Percentiles rank a stretch among this genome's conserved stretches.
These are phyloP conservation scores for Pachypanchax playfairii DNA, from an alignment of 2,113 vertebrate genomes.

Conservation along the genomic window DNA sequence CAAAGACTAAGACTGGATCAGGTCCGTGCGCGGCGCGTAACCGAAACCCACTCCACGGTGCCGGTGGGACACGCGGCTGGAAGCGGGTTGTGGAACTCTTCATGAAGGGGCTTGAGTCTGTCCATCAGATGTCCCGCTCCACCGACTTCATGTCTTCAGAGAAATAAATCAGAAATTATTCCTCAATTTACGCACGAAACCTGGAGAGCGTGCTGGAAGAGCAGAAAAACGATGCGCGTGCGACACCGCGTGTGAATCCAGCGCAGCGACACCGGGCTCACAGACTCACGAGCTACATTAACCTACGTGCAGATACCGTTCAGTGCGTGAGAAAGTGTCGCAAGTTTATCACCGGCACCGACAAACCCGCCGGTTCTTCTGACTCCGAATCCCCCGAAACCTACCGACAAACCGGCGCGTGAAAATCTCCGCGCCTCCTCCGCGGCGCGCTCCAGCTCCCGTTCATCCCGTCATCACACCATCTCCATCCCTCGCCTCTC, in stretches of 20 bases:
- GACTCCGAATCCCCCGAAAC: not conserved
- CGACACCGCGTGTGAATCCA: not conserved
- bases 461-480: slow-evolving; percentile 37
- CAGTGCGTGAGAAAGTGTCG: not conserved
- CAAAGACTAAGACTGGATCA: not conserved
- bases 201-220: not conserved
- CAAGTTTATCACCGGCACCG: slow-evolving; percentile 28
- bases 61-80: not conserved
- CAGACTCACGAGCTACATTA: no score
- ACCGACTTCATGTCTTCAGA: no score
- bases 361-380: not conserved
- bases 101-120: no score
- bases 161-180: not conserved
- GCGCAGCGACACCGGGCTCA: no score
- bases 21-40: slow-evolving; percentile 25
- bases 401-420: slow-evolving; percentile 18
- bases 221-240: no score
- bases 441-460: slow-evolving; percentile 43
- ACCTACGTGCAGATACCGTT: no score
- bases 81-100: no score
- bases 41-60: slow-evolving; percentile 31
- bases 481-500: slow-evolving; percentile 50
- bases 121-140: no score
- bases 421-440: slow-evolving; percentile 22
- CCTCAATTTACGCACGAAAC: not conserved